Conservation (phyloP, 2,797 vertebrate genomes). For the Leptodactylus fallax region DNA sequence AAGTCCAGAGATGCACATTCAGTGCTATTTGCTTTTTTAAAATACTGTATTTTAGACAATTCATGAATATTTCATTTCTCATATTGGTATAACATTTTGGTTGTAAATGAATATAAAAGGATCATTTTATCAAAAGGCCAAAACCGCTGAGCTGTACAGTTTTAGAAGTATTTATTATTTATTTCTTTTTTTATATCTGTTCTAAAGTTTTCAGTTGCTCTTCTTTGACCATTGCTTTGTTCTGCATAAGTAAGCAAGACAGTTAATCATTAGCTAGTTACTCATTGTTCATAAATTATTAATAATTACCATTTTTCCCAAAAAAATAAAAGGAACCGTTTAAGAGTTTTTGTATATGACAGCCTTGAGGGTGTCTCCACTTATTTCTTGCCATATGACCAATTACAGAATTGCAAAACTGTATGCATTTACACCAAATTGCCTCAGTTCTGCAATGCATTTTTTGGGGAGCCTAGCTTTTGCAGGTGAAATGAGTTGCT, state of each 20-base stretch:
- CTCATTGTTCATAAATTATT: neutral
- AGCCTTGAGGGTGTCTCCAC: too few species aligned
- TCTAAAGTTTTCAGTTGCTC: neutral
- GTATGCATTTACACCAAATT: too few species aligned
- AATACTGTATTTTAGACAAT: conserved; percentile 15
- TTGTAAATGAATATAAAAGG: conserved; percentile 8
- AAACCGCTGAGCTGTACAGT: neutral
- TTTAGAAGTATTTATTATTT: neutral
- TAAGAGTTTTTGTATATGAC: too few species aligned
- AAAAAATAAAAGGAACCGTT: neutral
- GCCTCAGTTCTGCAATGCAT: too few species aligned
- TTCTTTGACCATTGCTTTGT: neutral
- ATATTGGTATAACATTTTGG: conserved; percentile 30
- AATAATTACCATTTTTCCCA: neutral
- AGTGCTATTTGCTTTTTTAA: conserved; percentile 12
- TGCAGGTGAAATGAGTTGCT: too few species aligned
- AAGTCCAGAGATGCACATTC: neutral
- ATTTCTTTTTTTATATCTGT: neutral
- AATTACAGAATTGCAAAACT: too few species aligned
- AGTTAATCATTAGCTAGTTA: neutral
- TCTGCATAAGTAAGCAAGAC: neutral
- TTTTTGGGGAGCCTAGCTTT: too few species aligned
- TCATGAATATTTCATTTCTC: conserved; percentile 26
- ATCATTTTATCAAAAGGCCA: conserved; percentile 5
- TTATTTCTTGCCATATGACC: too few species aligned